Evolutionary conservation across 2,888 invertebrate genomes (phyloP), one percentile per base, ranked within the genome.

Genomic region (Cephus runcator): DNA sequence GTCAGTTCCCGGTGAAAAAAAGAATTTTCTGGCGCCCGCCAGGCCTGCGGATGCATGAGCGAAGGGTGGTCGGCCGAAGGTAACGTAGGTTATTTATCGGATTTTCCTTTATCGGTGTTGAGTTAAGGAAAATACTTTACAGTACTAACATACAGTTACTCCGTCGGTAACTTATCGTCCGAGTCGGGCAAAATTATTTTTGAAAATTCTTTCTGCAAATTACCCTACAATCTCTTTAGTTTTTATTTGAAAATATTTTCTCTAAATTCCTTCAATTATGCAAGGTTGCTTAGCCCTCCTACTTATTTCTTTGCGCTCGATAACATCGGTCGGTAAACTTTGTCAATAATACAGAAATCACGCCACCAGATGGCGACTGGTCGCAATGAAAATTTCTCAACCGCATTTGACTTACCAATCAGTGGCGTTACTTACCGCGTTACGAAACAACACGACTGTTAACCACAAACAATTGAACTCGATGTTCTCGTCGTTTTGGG

Each of bases 361-460:
- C 23, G 30, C 34, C 34, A 73, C 12, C 11, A 73, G 23, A 30
- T 56, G 40, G 23, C 40, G 6, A 56, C 12, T 15, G 4, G 15
- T 23, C 23, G 23, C 40, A 56, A 56, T 9, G 40, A 56, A 23
- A 9, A 56, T 71, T 71, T 69, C 71, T 15, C 31, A 69, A 33
- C 15, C 30, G 15, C 31, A 30, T 69, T 33, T 15, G 71, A 69
- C 31, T 31, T 69, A 30, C 71, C 30, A 69, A 69, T 69, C 71
- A 69, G 40, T 69, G 33, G 12, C 31, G 31, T 69, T 69, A 69
- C 69, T 40, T 40, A 40, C 6, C 23, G 40, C 75, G 75, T 81
- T 81, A 76, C 75, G 78, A 78, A 81, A 81, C 69, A 34, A 79
- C 79, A 79, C 34, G 76, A 78, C 71, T 76, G 74, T 79, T 75